Base-by-base conservation (phyloP, 2,113 vertebrate genomes). In the Cyprinus carpio region DNA sequence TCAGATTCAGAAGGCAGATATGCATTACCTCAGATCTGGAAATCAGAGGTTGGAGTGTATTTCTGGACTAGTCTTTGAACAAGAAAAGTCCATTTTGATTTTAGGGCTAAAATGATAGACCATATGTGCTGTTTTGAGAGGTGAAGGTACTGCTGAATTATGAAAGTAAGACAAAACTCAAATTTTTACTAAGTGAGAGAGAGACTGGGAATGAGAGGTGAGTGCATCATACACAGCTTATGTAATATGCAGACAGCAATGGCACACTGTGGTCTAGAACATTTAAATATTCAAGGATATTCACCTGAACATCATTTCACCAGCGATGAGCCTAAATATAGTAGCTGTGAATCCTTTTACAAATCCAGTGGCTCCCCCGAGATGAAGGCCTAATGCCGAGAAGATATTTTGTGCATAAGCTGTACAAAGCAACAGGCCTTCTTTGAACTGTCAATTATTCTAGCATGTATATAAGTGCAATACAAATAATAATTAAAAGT, bases 41-140 rank as follows among this genome's bases (percentile, higher is more conserved):
- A 86, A 81, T 86, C 77, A 72, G 74, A 82, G 85, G 58, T 51
- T 34, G 40, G 20, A 72, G 62, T 82, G 10, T 75, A 40, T 87
- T 78, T 84, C 75, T 80, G 67, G 23, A 83, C 67, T 75, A 87
- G 75, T 88, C 89, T 87, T 85, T 85, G 86, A 89, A 94, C 93
- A 94, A 91, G 94, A 82, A 92, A 93, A 94, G 89, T 93, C 92
- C 92, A 94, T 94, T 94, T 93, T 77, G 90, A 87, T 88, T 87
- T 71, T 65, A 86, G 87, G 85, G 34, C 89, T 87, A 90, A 91
- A 93, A 91, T 81, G 72, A 56, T 56, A 6, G 34, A 25, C 60
- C 18, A 11, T 85, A 90, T 87, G 51, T 83, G 84, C 88, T 87
- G 79, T 51, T 89, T 86, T 82, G 72, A 92, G 92, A 91, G 64